Evolutionary conservation across 2,888 invertebrate genomes (phyloP).

Genomic region (Chrysolina americana): DNA sequence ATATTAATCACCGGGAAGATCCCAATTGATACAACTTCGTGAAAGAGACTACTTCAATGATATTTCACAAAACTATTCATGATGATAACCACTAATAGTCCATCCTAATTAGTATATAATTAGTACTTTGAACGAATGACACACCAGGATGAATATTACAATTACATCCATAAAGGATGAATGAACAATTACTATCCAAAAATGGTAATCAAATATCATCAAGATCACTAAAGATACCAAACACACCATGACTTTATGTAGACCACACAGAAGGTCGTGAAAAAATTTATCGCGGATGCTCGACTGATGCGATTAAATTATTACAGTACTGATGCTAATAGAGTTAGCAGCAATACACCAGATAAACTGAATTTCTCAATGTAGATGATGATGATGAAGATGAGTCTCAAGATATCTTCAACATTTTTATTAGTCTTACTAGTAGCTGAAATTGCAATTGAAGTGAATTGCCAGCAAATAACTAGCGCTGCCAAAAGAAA

Average conservation of each 20-base stretch:
- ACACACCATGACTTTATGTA: constrained; percentile 30
- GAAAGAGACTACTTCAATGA: neutral
- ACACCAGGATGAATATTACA: constrained; percentile 29
- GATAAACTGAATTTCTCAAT: neutral
- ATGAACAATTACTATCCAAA: constrained; percentile 34
- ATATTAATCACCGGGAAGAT: too few relatives aligned
- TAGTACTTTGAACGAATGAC: constrained; percentile 31
- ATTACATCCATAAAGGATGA: constrained; percentile 20
- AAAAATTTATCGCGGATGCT: neutral
- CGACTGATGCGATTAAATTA: neutral
- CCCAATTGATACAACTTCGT: neutral
- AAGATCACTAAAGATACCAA: constrained; percentile 34
- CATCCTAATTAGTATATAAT: constrained; percentile 35
- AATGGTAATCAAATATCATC: constrained; percentile 36
- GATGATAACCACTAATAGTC: neutral
- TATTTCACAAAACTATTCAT: neutral
- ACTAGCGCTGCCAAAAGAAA: constrained; percentile 5
- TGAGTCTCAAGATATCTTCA: constrained; percentile 12
- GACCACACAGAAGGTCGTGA: constrained; percentile 34
- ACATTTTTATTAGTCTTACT: constrained; percentile 24
- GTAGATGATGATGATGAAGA: constrained; percentile 1
- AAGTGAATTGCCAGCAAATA: constrained; percentile 39
- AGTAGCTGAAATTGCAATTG: constrained; percentile 18
- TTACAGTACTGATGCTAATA: neutral
- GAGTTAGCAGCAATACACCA: neutral